phyloP scores from a whole-genome alignment of 1,140 invertebrate species.

The Lithobius niger region DNA sequence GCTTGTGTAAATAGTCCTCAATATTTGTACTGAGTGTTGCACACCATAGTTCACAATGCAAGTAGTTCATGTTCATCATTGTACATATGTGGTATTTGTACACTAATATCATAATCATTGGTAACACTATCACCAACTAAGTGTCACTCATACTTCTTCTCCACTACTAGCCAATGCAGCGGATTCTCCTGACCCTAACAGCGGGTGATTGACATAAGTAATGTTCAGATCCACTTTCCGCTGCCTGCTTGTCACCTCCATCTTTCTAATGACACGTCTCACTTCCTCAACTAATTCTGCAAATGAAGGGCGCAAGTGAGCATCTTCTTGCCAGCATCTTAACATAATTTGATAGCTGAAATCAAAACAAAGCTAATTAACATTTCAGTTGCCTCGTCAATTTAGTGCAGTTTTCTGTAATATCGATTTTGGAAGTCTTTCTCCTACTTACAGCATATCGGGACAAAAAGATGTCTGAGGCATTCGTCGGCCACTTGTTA shows the following conservation, averaged over 20 bases:
- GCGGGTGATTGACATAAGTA: slow-evolving; percentile 20
- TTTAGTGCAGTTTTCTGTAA: not conserved
- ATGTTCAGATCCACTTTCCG: slow-evolving; percentile 15
- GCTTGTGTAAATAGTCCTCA: too few relatives aligned
- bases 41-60: too few relatives aligned
- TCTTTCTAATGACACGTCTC: slow-evolving; percentile 13
- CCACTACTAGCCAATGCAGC: too few relatives aligned
- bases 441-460: slow-evolving; percentile 21
- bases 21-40: too few relatives aligned
- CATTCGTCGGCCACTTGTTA: slow-evolving; percentile 23
- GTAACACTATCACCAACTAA: too few relatives aligned
- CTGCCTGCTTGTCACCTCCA: slow-evolving; percentile 16
- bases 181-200: too few relatives aligned
- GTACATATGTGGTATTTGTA: too few relatives aligned
- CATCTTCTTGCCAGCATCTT: slow-evolving; percentile 31
- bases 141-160: too few relatives aligned
- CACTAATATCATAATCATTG: too few relatives aligned
- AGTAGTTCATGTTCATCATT: too few relatives aligned
- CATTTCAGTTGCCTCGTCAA: not conserved
- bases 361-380: not conserved
- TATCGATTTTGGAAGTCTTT: not conserved
- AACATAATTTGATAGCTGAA: slow-evolving; percentile 32
- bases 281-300: slow-evolving; percentile 18
- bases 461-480: slow-evolving; percentile 25
- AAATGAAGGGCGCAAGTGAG: slow-evolving; percentile 21